Evolutionary conservation across 2,888 invertebrate genomes (phyloP).

Genomic region (Orthosia incerta): DNA sequence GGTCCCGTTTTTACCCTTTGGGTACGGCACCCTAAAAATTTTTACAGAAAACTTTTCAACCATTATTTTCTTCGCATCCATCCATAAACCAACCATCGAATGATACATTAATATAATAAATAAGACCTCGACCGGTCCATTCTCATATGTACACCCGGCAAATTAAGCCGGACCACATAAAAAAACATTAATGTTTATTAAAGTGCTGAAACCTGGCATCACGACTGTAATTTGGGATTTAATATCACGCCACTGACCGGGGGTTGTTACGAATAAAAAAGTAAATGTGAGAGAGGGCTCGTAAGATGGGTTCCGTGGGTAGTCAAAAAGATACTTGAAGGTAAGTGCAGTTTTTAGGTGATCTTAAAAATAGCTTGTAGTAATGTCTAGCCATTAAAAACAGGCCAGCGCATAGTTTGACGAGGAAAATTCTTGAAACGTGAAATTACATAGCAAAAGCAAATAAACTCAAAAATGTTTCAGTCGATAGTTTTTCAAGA

Average conservation of each 20-base stretch:
- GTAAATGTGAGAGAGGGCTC: conserved; percentile 24
- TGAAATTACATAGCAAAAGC: too few relatives aligned
- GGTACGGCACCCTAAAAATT: too few relatives aligned
- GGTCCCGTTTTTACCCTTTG: too few relatives aligned
- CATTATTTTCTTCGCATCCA: background rate
- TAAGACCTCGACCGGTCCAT: conserved; percentile 41
- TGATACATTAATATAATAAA: conserved; percentile 56
- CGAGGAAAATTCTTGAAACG: too few relatives aligned
- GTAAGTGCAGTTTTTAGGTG: background rate
- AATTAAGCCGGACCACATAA: conserved; percentile 67
- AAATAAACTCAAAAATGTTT: too few relatives aligned
- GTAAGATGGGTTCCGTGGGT: conserved; percentile 53
- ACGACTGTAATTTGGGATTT: conserved; percentile 69
- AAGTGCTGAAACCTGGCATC: conserved; percentile 70
- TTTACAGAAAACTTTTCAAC: background rate
- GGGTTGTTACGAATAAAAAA: conserved; percentile 51
- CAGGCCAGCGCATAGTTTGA: too few relatives aligned
- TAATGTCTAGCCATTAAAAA: background rate
- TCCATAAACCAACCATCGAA: conserved; percentile 35
- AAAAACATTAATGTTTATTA: conserved; percentile 72
- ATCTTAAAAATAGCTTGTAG: background rate
- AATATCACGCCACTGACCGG: conserved; percentile 62
- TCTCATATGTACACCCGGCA: conserved; percentile 63
- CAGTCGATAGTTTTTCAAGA: too few relatives aligned
- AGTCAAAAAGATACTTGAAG: conserved; percentile 3